These are phyloP conservation scores for Cherax quadricarinatus DNA, from an alignment of 1,140 invertebrate species.

Conservation along the genomic window DNA sequence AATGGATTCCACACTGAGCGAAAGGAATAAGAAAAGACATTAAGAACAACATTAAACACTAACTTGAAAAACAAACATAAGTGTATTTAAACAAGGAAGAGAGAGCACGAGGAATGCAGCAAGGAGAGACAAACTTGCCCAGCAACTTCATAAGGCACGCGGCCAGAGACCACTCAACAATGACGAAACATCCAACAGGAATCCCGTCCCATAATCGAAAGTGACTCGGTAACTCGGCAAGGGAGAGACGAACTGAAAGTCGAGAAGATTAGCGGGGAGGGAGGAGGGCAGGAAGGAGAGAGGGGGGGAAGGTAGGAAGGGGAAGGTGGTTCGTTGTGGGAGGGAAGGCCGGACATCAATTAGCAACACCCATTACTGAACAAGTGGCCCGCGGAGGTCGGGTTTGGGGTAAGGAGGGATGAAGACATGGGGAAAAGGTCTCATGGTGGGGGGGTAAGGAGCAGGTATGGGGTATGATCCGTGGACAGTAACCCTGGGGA, in stretches of 20 bases:
- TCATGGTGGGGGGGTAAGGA: no score
- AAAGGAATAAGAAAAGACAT: no score
- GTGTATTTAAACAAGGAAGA: no score
- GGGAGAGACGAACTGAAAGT: background rate
- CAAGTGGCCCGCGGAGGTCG: slow-evolving; percentile 35
- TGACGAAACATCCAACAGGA: background rate
- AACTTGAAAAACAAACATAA: no score
- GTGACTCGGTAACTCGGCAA: background rate
- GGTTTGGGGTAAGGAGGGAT: background rate
- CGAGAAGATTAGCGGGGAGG: background rate
- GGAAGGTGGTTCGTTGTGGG: background rate
- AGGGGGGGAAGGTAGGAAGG: background rate
- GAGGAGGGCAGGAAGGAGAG: background rate
- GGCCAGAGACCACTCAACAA: background rate
- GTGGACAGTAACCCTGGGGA: background rate
- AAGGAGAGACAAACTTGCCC: no score
- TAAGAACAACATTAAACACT: no score
- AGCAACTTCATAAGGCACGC: no score
- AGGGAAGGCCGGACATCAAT: slow-evolving; percentile 17
- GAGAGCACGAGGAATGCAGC: no score
- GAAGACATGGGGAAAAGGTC: no score
- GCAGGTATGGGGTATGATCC: background rate
- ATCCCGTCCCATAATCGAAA: slow-evolving; percentile 9
- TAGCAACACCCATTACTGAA: slow-evolving; percentile 43
- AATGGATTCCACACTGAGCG: no score